These are phyloP conservation scores for Calameuta filiformis DNA, from an alignment of 2,888 invertebrate genomes.

Conservation along the genomic window DNA sequence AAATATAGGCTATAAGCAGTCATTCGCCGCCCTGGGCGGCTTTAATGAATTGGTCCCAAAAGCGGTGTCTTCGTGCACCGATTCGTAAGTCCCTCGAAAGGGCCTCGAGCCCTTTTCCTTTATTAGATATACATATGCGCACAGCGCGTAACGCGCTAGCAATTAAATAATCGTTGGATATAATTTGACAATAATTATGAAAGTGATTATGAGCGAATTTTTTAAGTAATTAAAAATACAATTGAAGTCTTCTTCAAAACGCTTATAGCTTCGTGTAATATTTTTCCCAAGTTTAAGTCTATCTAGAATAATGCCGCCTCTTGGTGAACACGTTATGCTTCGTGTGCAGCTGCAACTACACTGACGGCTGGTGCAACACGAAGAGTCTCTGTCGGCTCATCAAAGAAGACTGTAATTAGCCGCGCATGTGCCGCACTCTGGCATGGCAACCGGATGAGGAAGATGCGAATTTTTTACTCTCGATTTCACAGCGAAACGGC, in stretches of 20 bases:
- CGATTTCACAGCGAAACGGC: conserved; percentile 13
- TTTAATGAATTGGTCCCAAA: conserved; percentile 52
- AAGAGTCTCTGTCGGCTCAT: conserved; percentile 38
- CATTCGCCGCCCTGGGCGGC: conserved; percentile 53
- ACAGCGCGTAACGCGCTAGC: neutral
- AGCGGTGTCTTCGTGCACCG: neutral
- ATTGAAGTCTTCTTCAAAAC: neutral
- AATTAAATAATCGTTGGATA: neutral
- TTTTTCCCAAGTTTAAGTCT: neutral
- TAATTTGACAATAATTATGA: neutral
- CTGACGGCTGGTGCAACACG: neutral
- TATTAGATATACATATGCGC: neutral
- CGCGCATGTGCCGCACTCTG: conserved; percentile 52
- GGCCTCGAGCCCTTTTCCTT: neutral
- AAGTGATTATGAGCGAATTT: neutral
- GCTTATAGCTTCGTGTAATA: neutral
- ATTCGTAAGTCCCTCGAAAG: neutral
- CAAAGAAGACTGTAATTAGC: conserved; percentile 58
- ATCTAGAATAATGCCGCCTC: neutral
- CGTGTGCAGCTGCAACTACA: conserved; percentile 32
- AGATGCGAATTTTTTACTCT: conserved; percentile 17
- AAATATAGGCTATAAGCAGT: conserved; percentile 49
- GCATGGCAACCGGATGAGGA: conserved; percentile 25
- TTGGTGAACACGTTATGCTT: neutral
- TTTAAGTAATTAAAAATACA: neutral